A percentile compares a stretch with the other conserved stretches of the same genome.
Conservation (phyloP, 2,113 vertebrate species). For the Pseudolaguvia tuberculata region DNA sequence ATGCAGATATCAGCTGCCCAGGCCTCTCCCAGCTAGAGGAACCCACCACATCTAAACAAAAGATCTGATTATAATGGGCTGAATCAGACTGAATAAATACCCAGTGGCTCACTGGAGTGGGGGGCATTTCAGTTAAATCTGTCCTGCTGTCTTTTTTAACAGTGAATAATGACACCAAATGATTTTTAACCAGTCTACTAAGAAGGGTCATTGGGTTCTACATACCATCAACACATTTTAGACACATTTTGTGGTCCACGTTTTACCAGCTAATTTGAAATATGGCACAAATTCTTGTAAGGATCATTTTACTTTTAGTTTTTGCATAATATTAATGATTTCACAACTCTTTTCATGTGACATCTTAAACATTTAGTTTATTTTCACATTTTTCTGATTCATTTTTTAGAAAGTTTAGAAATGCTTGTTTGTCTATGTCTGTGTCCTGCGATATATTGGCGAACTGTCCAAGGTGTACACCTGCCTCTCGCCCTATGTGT, state of each 20-base stretch:
- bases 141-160: conserved; percentile 25
- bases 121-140: conserved; percentile 38
- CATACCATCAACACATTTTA: not conserved
- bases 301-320: no score
- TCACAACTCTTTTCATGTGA: no score
- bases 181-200: conserved; percentile 3
- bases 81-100: conserved; percentile 36
- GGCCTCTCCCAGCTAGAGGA: conserved; percentile 40
- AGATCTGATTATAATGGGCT: conserved; percentile 49
- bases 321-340: no score
- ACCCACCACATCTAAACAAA: conserved; percentile 49
- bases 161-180: conserved; percentile 32
- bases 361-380: no score
- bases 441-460: no score
- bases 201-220: conserved; percentile 13
- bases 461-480: no score
- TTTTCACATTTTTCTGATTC: no score
- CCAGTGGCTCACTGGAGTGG: conserved; percentile 40
- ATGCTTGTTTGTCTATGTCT: no score
- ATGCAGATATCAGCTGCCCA: conserved; percentile 56
- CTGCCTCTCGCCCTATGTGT: no score
- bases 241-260: not conserved
- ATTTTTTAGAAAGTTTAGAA: no score
- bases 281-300: no score
- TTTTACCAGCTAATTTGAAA: not conserved